Percentiles rank a stretch among this genome's conserved stretches.
phyloP scores from a whole-genome alignment of 2,113 vertebrate species.

The Tamias sibiricus region DNA sequence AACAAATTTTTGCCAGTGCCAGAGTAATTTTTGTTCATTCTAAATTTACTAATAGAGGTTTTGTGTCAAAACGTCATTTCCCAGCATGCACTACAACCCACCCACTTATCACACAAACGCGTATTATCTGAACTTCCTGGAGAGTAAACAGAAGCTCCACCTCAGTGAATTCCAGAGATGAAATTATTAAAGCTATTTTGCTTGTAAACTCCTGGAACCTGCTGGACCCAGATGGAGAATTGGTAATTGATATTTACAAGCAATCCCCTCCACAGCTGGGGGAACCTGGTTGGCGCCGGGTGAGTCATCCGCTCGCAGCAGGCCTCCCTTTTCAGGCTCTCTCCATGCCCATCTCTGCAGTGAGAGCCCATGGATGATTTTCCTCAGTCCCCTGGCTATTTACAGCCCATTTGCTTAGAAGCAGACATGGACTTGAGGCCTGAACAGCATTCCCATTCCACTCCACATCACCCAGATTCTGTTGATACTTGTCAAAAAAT shows the following conservation, averaged over 20 bases:
- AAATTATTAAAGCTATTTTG: slow-evolving; percentile 66
- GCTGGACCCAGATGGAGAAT: slow-evolving; percentile 23
- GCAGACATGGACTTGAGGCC: not conserved
- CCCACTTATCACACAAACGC: slow-evolving; percentile 58
- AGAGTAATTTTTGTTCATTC: slow-evolving; percentile 45
- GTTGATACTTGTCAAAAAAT: slow-evolving; percentile 62
- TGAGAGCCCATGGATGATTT: not conserved
- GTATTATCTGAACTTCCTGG: slow-evolving; percentile 54
- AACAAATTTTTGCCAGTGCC: not conserved
- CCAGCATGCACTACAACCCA: slow-evolving; percentile 20
- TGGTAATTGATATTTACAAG: slow-evolving; percentile 68
- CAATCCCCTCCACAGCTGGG: slow-evolving; percentile 48
- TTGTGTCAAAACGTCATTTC: slow-evolving; percentile 57
- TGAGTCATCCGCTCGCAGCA: not conserved
- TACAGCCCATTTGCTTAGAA: not conserved
- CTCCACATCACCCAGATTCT: slow-evolving; percentile 57
- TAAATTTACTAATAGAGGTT: slow-evolving; percentile 61
- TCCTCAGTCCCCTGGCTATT: not conserved
- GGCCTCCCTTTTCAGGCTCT: not conserved
- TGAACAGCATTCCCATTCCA: not conserved
- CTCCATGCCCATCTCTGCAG: not conserved
- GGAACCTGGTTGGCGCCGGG: not conserved
- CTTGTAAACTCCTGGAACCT: slow-evolving; percentile 49
- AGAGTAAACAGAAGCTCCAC: slow-evolving; percentile 62
- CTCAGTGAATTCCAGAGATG: slow-evolving; percentile 48